Evolutionary conservation across 2,113 vertebrate species (phyloP).

Genomic region (Gobio gobio): DNA sequence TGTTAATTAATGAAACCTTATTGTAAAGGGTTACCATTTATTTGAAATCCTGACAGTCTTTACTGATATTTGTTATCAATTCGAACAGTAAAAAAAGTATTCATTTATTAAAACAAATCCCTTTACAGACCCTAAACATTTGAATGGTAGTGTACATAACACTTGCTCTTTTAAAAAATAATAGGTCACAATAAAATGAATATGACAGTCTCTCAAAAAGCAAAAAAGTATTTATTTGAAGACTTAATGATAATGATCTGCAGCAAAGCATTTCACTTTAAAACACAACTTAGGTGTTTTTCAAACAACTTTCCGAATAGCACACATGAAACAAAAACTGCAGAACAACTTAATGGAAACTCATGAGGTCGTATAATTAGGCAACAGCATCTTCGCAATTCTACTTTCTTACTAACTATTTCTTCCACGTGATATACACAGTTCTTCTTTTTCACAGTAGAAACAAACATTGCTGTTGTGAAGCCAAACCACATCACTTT

Average conservation of each 20-base stretch:
- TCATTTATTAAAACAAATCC: neutral
- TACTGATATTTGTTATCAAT: too few species aligned
- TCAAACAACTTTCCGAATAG: neutral
- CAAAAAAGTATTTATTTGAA: too few species aligned
- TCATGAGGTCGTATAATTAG: neutral
- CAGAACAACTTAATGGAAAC: constrained; percentile 24
- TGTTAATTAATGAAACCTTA: too few species aligned
- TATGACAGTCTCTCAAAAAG: too few species aligned
- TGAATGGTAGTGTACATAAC: neutral
- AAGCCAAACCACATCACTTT: constrained; percentile 30
- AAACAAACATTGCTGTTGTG: neutral
- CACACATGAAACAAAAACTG: neutral
- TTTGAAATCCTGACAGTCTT: too few species aligned
- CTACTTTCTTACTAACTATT: neutral
- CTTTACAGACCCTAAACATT: neutral
- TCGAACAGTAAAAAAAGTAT: neutral
- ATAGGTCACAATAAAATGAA: neutral
- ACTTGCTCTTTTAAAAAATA: neutral
- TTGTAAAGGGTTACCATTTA: too few species aligned
- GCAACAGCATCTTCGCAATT: neutral
- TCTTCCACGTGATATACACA: constrained; percentile 11
- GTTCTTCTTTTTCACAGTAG: constrained; percentile 5
- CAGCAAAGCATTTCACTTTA: neutral
- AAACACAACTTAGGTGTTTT: neutral
- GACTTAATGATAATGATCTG: neutral